Conservation (phyloP, 2,888 invertebrate genomes). For the Apamea crenata region DNA sequence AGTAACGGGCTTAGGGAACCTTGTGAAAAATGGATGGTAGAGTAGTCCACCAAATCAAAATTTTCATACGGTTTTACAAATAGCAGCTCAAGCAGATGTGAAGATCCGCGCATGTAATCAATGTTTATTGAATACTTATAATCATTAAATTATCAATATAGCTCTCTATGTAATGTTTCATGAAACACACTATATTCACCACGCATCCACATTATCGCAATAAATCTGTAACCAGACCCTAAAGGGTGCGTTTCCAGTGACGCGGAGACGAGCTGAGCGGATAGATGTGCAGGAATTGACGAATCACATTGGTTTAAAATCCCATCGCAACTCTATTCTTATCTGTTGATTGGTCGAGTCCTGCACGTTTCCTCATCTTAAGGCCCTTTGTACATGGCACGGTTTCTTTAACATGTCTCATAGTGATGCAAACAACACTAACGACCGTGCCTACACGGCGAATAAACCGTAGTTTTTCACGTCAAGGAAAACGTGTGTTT, state of each 20-base stretch:
- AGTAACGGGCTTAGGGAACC: slow-evolving; percentile 17
- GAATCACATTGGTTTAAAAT: not conserved
- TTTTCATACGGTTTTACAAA: not conserved
- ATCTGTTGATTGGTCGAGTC: not conserved
- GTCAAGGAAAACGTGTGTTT: no score
- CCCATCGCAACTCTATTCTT: not conserved
- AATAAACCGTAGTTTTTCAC: no score
- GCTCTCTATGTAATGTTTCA: not conserved
- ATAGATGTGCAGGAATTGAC: not conserved
- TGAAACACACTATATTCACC: not conserved
- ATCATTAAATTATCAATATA: not conserved
- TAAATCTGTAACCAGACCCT: not conserved
- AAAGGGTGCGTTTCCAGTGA: not conserved
- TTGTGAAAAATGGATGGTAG: not conserved
- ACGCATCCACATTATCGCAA: not conserved
- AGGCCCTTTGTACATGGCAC: not conserved
- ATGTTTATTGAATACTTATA: not conserved
- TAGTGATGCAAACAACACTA: no score
- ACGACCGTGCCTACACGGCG: no score
- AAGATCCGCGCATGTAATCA: not conserved
- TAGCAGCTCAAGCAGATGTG: not conserved
- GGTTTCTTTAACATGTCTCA: no score
- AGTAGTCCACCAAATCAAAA: not conserved
- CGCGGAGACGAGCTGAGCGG: not conserved
- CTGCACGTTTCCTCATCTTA: not conserved